Base-by-base conservation (phyloP, 2,797 vertebrate species). In the Hyperoplus immaculatus region DNA sequence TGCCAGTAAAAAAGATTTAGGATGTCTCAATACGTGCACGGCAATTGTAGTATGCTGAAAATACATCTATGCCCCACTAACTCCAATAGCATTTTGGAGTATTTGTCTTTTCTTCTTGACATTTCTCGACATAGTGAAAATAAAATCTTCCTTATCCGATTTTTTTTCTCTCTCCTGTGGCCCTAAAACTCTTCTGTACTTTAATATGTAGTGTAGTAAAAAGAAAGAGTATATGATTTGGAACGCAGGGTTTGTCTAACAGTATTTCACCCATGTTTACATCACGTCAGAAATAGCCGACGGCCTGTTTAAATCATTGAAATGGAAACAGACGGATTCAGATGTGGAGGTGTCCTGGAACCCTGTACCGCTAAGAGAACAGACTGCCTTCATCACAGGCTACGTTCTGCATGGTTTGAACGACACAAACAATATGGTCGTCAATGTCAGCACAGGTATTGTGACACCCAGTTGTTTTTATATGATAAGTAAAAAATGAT, bases 301-400 rank as follows among this genome's bases (percentile, higher is more conserved):
- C 0, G 0, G 2, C 3, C 50, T 53, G 41, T 92, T 95, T 63
- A 14, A 56, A 21, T 1, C 4, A 0, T 0, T 93, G 14, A 63
- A 0, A 2, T 61, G 8, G 55, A 46, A 60, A 5, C 81, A 62
- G 41, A 9, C 9, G 13, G 58, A 59, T 9, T 74, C 62, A 1
- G 51, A 84, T 1, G 66, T 88, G 9, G n/a, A 63, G 56, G 59
- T 96, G 0, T 86, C 66, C 57, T 96, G 95, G 95, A 10, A 68
- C 0, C 65, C 43, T 2, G 18, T 95, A 39, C 12, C 62, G 29
- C 42, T 75, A 7, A 18, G 8, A 36, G 13, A 80, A 12, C 92
- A 89, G 72, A 65, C 64, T 0, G 92, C 94, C 8, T 90, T 90
- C 45, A 90, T 96, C 66, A 11, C 0, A 0, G 88, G 92, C 12